A percentile compares a stretch with the other conserved stretches of the same genome.
Conservation (phyloP, 2,113 vertebrate species). For the Empidonax alnorum region DNA sequence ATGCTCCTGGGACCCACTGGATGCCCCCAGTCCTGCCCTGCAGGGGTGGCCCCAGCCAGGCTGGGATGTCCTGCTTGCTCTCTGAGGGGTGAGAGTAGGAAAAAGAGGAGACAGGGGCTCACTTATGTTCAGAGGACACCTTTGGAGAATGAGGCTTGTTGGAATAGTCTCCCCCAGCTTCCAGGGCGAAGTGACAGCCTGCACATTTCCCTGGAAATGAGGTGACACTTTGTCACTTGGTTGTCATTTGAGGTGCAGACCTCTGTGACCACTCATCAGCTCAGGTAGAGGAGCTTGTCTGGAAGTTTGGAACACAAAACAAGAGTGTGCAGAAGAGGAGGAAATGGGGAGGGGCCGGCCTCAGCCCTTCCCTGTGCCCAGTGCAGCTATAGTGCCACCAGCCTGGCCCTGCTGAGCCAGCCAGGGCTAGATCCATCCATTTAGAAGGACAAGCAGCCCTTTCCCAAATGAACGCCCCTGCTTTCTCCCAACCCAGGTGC, state of each 20-base stretch:
- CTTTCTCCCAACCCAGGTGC: not conserved
- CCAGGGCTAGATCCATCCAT: not conserved
- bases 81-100: not conserved
- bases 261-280: accelerated
- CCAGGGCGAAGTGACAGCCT: not conserved
- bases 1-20: not conserved
- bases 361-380: not conserved
- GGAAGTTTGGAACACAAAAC: not conserved
- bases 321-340: not conserved
- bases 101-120: not conserved
- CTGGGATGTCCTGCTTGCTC: not conserved
- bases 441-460: too few relatives aligned
- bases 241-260: not conserved
- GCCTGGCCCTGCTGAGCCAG: not conserved
- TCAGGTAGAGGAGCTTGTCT: not conserved
- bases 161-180: not conserved
- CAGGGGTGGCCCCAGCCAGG: not conserved
- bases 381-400: not conserved
- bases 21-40: not conserved
- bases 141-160: not conserved
- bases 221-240: not conserved
- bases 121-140: not conserved
- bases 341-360: not conserved
- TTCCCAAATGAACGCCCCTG: accelerated
- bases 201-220: accelerated